Base-by-base conservation (phyloP, 2,888 invertebrate species). In the Drosophila demipolita region DNA sequence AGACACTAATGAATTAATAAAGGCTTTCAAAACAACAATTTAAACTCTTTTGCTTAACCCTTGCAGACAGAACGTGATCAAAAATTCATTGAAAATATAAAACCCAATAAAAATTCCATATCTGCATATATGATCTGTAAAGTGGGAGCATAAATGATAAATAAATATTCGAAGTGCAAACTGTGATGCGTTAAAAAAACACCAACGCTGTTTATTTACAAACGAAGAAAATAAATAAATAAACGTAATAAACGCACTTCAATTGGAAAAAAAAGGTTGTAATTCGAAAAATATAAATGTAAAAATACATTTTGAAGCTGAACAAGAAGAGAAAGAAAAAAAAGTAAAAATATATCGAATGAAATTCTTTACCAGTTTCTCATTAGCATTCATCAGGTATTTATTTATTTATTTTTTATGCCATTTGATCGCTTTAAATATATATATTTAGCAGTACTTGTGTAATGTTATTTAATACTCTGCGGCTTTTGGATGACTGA, bases 351-450 rank as follows among this genome's bases (percentile, higher is more conserved):
- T 23, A 32, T 15, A 11, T 7, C 11, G 33, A 52, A 20, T 35
- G 20, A 26, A 23, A 57, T 59, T 20, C 62, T 53, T 26, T 59
- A 29, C n/a, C 23, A 40, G 50, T 45, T 45, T 45, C 66, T 78
- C 67, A 83, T 75, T 80, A 75, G 42, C 64, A 79, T 71, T 66
- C 68, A 52, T 23, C 45, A 32, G 61, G 54, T 69, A 35, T 52
- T 66, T 38, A 36, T 1, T 9, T 12, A 1, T n/a, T 12, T 42
- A 7, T 45, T 15, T 20, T 12, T 45, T 8, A 12, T 45, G 20
- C 20, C 45, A 8, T 15, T 23, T 38, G 15, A 9, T 53, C 4
- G 7, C 15, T 11, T 29, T 20, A 12, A 59, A 15, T 12, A 12
- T 2, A 26, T 0, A 6, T 12, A 4, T 49, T 35, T 8, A 35